Conservation (phyloP, 2,113 vertebrate genomes). For the Petaurus breviceps region DNA sequence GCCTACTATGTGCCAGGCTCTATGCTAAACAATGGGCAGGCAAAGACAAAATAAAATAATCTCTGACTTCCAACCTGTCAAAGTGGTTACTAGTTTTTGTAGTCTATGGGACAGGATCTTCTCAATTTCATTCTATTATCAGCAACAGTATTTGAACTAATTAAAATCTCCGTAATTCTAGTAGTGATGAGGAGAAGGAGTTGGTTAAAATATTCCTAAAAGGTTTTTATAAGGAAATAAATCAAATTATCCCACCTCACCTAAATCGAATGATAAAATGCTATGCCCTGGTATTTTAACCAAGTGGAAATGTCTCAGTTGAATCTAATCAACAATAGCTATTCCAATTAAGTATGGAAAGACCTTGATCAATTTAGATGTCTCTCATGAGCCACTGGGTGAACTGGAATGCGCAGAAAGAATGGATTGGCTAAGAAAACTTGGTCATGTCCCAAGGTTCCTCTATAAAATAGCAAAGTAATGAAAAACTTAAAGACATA, state of each 20-base stretch:
- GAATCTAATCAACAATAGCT: background rate
- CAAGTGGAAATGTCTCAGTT: background rate
- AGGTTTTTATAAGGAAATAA: background rate
- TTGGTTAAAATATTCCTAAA: background rate
- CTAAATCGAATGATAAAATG: background rate
- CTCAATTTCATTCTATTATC: background rate
- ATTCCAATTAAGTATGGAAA: background rate
- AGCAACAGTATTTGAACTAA: background rate
- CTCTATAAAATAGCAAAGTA: background rate
- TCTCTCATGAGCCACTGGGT: background rate
- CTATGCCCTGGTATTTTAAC: background rate
- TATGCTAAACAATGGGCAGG: background rate
- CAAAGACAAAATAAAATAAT: background rate
- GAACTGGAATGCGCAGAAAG: background rate
- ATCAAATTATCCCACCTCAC: background rate
- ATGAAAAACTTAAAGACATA: background rate
- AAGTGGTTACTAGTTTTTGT: conserved; percentile 32
- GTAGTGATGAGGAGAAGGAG: background rate
- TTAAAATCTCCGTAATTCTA: background rate
- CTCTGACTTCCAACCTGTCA: conserved; percentile 31
- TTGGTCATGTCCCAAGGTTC: background rate
- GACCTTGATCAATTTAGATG: background rate
- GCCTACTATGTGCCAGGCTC: background rate
- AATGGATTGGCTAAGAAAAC: background rate
- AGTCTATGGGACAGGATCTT: background rate